Evolutionary conservation across 2,113 vertebrate species (phyloP).

Genomic region (Scortum barcoo): DNA sequence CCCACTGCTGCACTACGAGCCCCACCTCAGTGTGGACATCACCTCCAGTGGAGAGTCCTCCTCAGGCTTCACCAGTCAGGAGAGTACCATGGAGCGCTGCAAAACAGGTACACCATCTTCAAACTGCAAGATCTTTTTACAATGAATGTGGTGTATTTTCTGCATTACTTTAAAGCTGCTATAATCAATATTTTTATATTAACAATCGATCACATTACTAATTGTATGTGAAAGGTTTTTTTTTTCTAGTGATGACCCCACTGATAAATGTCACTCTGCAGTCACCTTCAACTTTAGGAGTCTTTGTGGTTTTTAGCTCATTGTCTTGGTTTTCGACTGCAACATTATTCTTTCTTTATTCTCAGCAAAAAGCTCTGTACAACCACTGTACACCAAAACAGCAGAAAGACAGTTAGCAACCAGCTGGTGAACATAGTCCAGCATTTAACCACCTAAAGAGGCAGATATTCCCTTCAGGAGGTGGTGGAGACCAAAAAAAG

Average conservation of each 20-base stretch:
- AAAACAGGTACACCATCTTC: slow-evolving; percentile 86
- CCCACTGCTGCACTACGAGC: slow-evolving; percentile 84
- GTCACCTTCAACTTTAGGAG: too few relatives aligned
- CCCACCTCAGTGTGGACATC: slow-evolving; percentile 85
- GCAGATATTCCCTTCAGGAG: neutral
- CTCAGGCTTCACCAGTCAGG: slow-evolving; percentile 90
- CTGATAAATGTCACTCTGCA: neutral
- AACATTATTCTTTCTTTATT: neutral
- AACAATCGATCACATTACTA: neutral
- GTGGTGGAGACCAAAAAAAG: neutral
- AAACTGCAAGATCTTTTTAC: too few relatives aligned
- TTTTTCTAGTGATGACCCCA: neutral
- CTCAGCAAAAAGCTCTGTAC: neutral
- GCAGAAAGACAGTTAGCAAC: neutral
- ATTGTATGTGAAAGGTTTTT: neutral
- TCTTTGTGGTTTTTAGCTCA: too few relatives aligned
- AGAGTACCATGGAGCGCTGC: slow-evolving; percentile 91
- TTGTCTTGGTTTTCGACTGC: neutral
- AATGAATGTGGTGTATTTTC: neutral
- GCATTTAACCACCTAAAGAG: neutral
- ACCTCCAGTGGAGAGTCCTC: slow-evolving; percentile 90
- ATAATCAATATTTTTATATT: neutral
- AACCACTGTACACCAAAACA: too few relatives aligned
- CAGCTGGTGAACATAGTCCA: neutral
- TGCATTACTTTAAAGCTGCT: neutral